phyloP scores from a whole-genome alignment of 2,113 vertebrate genomes.

The Turnix velox region DNA sequence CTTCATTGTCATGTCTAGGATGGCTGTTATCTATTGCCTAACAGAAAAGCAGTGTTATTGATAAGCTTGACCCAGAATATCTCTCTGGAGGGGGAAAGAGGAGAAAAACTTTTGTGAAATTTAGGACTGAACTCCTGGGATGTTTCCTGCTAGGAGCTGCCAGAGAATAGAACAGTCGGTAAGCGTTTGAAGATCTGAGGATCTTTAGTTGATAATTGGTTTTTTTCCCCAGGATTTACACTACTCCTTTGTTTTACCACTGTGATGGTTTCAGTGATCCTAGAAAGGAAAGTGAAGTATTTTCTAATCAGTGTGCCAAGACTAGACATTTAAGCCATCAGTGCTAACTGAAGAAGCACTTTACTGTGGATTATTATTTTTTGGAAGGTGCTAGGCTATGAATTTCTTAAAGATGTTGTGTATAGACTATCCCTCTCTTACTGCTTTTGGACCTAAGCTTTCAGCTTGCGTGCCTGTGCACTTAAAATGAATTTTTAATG shows the following conservation, averaged over 20 bases:
- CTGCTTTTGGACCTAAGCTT: not conserved
- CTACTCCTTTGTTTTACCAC: not conserved
- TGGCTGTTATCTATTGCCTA: not conserved
- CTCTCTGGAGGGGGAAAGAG: accelerated
- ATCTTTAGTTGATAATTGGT: too few relatives aligned
- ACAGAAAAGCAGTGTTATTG: not conserved
- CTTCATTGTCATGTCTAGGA: not conserved
- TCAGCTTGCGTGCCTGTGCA: not conserved
- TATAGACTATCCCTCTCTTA: not conserved
- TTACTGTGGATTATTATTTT: not conserved
- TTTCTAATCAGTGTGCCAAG: not conserved
- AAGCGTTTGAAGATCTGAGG: not conserved
- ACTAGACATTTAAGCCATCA: not conserved
- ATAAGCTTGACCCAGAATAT: not conserved
- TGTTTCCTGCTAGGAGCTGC: not conserved
- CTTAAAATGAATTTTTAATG: not conserved
- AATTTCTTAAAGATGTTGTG: not conserved
- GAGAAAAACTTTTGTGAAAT: not conserved
- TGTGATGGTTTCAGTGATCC: not conserved
- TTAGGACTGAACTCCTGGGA: not conserved
- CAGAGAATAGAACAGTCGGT: not conserved
- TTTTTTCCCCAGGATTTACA: not conserved
- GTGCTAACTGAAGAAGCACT: not conserved
- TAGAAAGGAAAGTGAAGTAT: not conserved
- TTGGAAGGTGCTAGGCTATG: not conserved